Evolutionary conservation across 1,140 invertebrate genomes (phyloP).

Genomic region (Chironomus striatipennis): DNA sequence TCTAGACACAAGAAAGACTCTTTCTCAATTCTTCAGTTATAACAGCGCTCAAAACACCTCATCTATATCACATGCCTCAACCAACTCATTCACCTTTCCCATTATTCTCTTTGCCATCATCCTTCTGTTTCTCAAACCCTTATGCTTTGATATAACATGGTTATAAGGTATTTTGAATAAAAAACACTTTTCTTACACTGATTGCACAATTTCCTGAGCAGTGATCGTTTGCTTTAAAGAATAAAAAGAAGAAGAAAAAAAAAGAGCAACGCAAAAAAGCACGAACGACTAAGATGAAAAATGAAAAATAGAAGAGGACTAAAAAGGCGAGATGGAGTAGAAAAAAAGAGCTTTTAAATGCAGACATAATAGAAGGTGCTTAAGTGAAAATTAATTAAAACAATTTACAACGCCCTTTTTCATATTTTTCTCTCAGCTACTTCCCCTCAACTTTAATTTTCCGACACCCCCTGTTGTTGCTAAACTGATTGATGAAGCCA

Average conservation of each 20-base stretch:
- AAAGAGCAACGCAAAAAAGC: too few relatives aligned
- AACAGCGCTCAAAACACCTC: too few relatives aligned
- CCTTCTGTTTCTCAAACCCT: too few relatives aligned
- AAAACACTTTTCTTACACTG: slow-evolving; percentile 8
- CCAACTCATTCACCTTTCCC: too few relatives aligned
- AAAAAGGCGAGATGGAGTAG: neutral
- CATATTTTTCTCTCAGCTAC: neutral
- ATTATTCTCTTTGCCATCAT: too few relatives aligned
- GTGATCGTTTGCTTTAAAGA: neutral
- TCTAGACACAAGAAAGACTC: too few relatives aligned
- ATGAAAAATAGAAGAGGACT: neutral
- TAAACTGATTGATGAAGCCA: neutral
- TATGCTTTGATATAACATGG: too few relatives aligned
- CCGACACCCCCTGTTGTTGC: neutral
- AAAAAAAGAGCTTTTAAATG: neutral
- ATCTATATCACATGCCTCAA: too few relatives aligned
- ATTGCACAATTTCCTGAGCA: slow-evolving; percentile 12
- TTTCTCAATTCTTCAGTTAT: too few relatives aligned
- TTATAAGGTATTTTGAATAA: neutral
- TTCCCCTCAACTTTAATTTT: neutral
- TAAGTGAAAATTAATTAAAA: slow-evolving; percentile 15
- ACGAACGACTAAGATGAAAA: neutral
- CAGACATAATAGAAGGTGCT: neutral
- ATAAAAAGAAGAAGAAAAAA: too few relatives aligned
- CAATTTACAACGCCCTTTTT: neutral